Evolutionary conservation across 2,113 vertebrate species (phyloP).

Genomic region (Chinchilla lanigera): DNA sequence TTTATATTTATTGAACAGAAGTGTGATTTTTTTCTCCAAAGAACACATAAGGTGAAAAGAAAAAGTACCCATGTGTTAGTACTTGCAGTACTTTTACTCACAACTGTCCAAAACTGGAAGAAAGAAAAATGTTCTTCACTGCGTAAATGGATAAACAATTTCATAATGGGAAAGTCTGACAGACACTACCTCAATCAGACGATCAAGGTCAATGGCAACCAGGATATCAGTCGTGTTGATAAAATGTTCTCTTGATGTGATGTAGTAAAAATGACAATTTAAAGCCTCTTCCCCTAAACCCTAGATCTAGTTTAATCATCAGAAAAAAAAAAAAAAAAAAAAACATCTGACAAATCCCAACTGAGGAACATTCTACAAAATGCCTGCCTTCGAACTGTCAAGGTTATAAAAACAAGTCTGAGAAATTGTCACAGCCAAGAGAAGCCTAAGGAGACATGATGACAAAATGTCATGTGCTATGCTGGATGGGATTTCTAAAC

Average conservation of each 20-base stretch:
- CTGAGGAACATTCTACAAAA: neutral
- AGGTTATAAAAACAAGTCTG: constrained; percentile 10
- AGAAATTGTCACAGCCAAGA: neutral
- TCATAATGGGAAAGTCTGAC: neutral
- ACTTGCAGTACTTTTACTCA: neutral
- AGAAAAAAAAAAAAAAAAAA: neutral
- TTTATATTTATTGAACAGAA: neutral
- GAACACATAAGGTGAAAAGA: neutral
- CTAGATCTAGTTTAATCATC: neutral
- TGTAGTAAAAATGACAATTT: neutral
- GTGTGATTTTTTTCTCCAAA: neutral
- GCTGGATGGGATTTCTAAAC: neutral
- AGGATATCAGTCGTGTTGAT: neutral
- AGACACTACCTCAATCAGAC: neutral
- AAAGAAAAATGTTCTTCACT: neutral
- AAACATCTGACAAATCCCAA: neutral
- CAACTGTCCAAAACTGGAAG: neutral
- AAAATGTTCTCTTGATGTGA: neutral
- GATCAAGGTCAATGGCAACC: neutral
- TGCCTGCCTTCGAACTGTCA: neutral
- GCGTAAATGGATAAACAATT: neutral
- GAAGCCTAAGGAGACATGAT: neutral
- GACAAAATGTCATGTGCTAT: neutral
- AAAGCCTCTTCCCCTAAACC: neutral
- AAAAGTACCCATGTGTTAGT: neutral